Evolutionary conservation across 92 coral and sea anemone species (phyloP), one percentile per base, ranked within the genome.

Genomic region (Muricea muricata): DNA sequence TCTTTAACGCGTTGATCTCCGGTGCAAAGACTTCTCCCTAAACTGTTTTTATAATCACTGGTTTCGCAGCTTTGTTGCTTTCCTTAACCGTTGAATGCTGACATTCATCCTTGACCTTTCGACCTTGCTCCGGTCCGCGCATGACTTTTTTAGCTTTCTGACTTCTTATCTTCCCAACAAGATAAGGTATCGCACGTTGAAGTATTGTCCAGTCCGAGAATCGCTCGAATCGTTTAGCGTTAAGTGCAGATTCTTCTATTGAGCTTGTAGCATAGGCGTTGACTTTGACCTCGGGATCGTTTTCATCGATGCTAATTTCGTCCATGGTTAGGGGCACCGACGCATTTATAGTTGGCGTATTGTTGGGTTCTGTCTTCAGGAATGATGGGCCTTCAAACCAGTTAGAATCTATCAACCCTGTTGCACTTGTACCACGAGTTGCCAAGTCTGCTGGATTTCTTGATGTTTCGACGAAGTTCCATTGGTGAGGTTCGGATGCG

Each of bases 271-370:
- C 7, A 42, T 8, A 65, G 23, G 24, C 67, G 21, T 54, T 63
- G 0, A 72, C 78, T 42, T 83, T 65, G 20, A 84, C 86, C 32
- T 89, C 89, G n/a, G 86, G 89, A 42, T 89, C 92, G 68, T 79
- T 63, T 32, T 40, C 60, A 45, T 58, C 39, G 28, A 75, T 17
- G 29, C 77, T 41, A 5, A 58, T 28, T 37, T 73, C 71, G 0
- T 14, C 32, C 41, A 23, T 39, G 7, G 10, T 24, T 40, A 14
- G 17, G 31, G 56, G 13, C 21, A 20, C 56, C 13, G 56, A 11
- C 56, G 7, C 56, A 10, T 48, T 20, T 7, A 12, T 48, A 48
- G 21, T 2, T 48, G 56, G 48, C 26, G 4, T 17, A 4, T 15
- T 39, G n/a, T n/a, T n/a, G n/a, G n/a, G n/a, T n/a, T n/a, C n/a